Base-by-base conservation (phyloP, 2,888 invertebrate species). In the Lissocephala sabroskyi region DNA sequence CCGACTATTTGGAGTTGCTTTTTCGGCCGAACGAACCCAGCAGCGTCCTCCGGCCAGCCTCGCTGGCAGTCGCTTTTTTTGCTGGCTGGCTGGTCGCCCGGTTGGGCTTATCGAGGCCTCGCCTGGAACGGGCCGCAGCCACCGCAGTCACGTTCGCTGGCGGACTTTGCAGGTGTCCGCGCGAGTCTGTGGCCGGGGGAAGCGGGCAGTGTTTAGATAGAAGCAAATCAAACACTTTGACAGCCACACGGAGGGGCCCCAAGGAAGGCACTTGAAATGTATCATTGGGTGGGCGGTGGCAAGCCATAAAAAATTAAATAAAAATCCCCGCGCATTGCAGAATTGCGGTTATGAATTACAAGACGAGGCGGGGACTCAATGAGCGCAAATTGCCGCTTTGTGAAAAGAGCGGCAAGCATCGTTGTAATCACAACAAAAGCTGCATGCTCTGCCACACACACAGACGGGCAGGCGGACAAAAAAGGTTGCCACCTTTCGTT, bases 181-280 rank as follows among this genome's bases (percentile, higher is more conserved):
- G n/a, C n/a, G n/a, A n/a, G n/a, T n/a, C 11, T 30, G 18, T 10
- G 41, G 14, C 41, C 23, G n/a, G n/a, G n/a, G n/a, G n/a, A n/a
- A n/a, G n/a, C n/a, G 33, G 33, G 14, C 32, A 29, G 19, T 42
- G 36, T 33, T 35, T 33, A 41, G 41, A 42, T 37, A 30, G 23
- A 42, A 36, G 30, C 42, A 48, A 48, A 48, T 48, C 48, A 48
- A 48, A 48, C 30, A 30, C 26, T 48, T 19, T 42, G n/a, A 32
- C 23, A 35, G 13, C 33, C 18, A 11, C n/a, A 19, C 16, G 18
- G 10, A 9, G 3, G 3, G 6, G 19, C 37, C n/a, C 37, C 17
- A 37, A n/a, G n/a, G n/a, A n/a, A n/a, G n/a, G n/a, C n/a, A n/a
- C n/a, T n/a, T n/a, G n/a, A n/a, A n/a, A n/a, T n/a, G n/a, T n/a